Percentiles rank a stretch among this genome's conserved stretches.
Conservation (phyloP, 2,888 invertebrate genomes). For the Saturnia pavonia region DNA sequence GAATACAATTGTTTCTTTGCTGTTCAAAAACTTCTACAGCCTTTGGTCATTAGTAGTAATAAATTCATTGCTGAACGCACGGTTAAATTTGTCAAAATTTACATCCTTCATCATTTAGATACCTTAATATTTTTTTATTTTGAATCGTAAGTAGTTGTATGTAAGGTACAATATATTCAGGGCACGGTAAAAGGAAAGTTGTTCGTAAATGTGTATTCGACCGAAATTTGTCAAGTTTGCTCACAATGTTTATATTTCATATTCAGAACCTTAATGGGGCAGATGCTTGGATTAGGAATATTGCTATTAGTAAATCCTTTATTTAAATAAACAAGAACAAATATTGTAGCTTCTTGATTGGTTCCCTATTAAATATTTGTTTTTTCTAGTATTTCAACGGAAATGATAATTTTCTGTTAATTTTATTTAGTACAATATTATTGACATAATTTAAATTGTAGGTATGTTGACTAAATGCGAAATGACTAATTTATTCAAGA, state of each 20-base stretch:
- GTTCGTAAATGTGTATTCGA: constrained; percentile 18
- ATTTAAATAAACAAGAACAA: constrained; percentile 20
- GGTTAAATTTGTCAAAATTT: constrained; percentile 27
- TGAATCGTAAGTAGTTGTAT: constrained; percentile 20
- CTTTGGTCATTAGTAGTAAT: not conserved
- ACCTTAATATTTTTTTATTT: constrained; percentile 25
- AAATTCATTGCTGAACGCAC: constrained; percentile 8
- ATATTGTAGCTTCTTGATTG: constrained; percentile 20
- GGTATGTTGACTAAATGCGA: too few relatives aligned
- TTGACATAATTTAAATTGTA: too few relatives aligned
- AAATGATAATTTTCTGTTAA: not conserved
- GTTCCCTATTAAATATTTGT: constrained; percentile 11
- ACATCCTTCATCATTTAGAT: constrained; percentile 29
- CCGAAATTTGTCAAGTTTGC: constrained; percentile 48
- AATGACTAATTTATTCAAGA: too few relatives aligned
- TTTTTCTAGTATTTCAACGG: not conserved
- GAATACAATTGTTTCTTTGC: constrained; percentile 10
- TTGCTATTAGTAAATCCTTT: constrained; percentile 26
- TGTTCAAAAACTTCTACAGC: constrained; percentile 30
- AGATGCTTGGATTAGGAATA: constrained; percentile 43
- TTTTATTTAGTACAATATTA: not conserved
- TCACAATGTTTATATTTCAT: constrained; percentile 55
- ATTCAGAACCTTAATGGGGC: constrained; percentile 49
- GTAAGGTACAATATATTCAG: constrained; percentile 29
- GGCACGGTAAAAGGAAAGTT: not conserved